phyloP scores from a whole-genome alignment of 1,140 invertebrate species.

The Alviniconcha marisindica region DNA sequence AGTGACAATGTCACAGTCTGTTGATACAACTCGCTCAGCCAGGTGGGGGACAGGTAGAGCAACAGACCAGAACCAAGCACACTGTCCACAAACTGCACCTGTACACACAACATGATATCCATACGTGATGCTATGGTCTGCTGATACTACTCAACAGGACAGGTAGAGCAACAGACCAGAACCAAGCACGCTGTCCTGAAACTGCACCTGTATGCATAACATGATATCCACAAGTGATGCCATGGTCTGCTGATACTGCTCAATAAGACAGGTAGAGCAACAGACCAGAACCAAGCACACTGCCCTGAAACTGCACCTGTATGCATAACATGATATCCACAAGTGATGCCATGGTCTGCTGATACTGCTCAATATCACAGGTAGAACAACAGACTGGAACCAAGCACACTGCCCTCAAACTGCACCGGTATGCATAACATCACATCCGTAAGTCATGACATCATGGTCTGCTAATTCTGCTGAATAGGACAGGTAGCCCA shows the following conservation, averaged over 20 bases:
- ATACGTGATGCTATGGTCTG: conserved; percentile 88
- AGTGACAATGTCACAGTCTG: conserved; percentile 87
- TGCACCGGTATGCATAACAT: conserved; percentile 87
- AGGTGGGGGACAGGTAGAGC: conserved; percentile 92
- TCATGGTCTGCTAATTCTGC: too few species aligned
- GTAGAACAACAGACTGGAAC: conserved; percentile 92
- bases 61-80: conserved; percentile 93
- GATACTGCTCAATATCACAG: conserved; percentile 92
- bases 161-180: conserved; percentile 94
- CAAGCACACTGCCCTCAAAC: conserved; percentile 93
- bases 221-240: conserved; percentile 84
- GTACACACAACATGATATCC: conserved; percentile 77
- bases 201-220: conserved; percentile 89
- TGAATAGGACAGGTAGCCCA: too few species aligned
- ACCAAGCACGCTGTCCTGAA: conserved; percentile 92
- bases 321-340: conserved; percentile 81
- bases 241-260: conserved; percentile 91
- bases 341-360: conserved; percentile 88
- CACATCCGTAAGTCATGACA: too few species aligned
- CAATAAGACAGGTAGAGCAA: conserved; percentile 91
- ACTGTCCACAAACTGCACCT: conserved; percentile 93
- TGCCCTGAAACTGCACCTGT: conserved; percentile 91
- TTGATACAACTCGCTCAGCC: conserved; percentile 94
- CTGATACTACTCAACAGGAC: conserved; percentile 91
- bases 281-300: conserved; percentile 92